Evolutionary conservation across 2,797 vertebrate genomes (phyloP).

Genomic region (Apodemus agrarius): DNA sequence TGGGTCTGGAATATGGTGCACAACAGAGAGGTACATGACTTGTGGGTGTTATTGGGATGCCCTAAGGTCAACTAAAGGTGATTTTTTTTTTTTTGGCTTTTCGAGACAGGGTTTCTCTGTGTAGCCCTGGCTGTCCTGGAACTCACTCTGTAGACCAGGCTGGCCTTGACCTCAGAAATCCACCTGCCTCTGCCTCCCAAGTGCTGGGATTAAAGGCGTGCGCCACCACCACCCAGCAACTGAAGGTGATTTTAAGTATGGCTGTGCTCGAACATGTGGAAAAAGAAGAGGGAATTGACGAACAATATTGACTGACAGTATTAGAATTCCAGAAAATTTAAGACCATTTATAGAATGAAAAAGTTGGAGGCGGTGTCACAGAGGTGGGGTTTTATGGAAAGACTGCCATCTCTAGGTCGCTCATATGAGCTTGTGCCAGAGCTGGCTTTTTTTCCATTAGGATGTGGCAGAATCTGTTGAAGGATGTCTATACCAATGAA

Average conservation of each 20-base stretch:
- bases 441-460: background rate
- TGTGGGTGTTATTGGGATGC: background rate
- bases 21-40: background rate
- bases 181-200: too few relatives aligned
- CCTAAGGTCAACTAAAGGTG: background rate
- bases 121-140: too few relatives aligned
- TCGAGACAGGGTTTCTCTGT: too few relatives aligned
- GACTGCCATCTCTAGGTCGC: background rate
- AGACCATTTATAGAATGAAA: background rate
- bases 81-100: too few relatives aligned
- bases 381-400: background rate
- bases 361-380: background rate
- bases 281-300: background rate
- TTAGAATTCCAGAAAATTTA: background rate
- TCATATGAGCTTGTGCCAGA: background rate
- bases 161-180: too few relatives aligned
- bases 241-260: background rate
- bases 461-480: background rate
- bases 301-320: conserved; percentile 6
- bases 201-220: too few relatives aligned
- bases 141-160: too few relatives aligned
- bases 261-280: background rate
- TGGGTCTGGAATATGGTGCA: background rate
- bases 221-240: too few relatives aligned
- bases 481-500: background rate